Evolutionary conservation across 2,888 invertebrate genomes (phyloP).

Genomic region (Agrochola macilenta): DNA sequence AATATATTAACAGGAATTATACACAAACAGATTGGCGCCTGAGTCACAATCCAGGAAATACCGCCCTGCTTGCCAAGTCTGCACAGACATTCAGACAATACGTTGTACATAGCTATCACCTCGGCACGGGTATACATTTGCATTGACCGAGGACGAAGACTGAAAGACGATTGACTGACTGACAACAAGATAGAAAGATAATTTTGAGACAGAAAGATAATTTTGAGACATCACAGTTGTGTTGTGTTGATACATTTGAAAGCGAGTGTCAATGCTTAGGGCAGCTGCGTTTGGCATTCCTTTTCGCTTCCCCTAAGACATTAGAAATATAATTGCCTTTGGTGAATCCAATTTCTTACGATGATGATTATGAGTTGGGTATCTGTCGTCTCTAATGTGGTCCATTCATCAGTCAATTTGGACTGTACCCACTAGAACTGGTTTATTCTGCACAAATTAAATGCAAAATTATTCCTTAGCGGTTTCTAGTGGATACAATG

Average conservation of each 20-base stretch:
- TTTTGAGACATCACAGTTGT: background rate
- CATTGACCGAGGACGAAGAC: slow-evolving; percentile 11
- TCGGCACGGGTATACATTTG: slow-evolving; percentile 6
- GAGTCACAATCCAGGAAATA: slow-evolving; percentile 84
- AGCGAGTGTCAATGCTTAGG: background rate
- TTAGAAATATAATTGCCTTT: background rate
- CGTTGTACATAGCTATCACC: slow-evolving; percentile 24
- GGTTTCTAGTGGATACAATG: background rate
- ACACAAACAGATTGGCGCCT: slow-evolving; percentile 51
- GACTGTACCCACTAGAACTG: background rate
- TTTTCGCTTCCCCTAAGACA: background rate
- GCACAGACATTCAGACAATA: slow-evolving; percentile 62
- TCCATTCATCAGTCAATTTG: background rate
- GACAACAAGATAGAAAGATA: slow-evolving; percentile 43
- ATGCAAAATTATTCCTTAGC: background rate
- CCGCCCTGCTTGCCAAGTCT: slow-evolving; percentile 77
- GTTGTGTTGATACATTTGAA: slow-evolving; percentile 19
- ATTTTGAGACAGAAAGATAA: slow-evolving; percentile 29
- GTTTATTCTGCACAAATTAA: background rate
- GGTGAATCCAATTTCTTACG: too few relatives aligned
- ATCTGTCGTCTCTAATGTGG: too few relatives aligned
- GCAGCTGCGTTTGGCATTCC: background rate
- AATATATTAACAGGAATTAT: slow-evolving; percentile 34
- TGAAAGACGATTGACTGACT: slow-evolving; percentile 15
- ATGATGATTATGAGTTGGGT: background rate